These are phyloP conservation scores for Gonatopus flavifemur DNA, from an alignment of 1,140 invertebrate genomes.

Conservation along the genomic window DNA sequence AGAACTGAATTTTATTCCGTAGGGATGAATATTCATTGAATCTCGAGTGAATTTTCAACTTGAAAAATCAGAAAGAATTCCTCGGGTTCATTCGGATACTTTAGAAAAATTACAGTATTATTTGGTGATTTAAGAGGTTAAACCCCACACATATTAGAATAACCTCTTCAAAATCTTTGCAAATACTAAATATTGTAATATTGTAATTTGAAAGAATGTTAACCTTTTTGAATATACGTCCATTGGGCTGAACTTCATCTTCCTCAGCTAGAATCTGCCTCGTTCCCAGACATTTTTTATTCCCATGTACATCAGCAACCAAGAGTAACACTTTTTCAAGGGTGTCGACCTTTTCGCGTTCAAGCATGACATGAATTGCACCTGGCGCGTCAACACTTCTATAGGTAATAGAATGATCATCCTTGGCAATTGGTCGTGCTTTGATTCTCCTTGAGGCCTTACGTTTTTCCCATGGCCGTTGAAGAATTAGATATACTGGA, in stretches of 20 bases:
- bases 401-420: conserved; percentile 69
- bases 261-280: conserved; percentile 89
- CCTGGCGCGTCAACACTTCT: conserved; percentile 69
- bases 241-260: conserved; percentile 91
- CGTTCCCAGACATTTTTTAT: conserved; percentile 84
- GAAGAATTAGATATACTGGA: conserved; percentile 83
- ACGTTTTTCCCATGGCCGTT: conserved; percentile 83
- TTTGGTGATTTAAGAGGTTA: not conserved
- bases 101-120: not conserved
- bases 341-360: conserved; percentile 78
- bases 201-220: too few species aligned
- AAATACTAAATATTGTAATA: too few species aligned
- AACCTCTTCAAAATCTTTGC: too few species aligned
- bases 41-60: too few species aligned
- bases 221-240: conserved; percentile 95
- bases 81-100: too few species aligned
- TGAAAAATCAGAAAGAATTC: too few species aligned
- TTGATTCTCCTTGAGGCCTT: conserved; percentile 74
- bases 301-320: conserved; percentile 70
- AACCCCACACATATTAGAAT: too few species aligned
- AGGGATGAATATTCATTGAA: too few species aligned
- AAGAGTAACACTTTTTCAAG: conserved; percentile 85
- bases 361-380: conserved; percentile 69
- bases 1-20: too few species aligned
- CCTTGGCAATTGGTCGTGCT: conserved; percentile 61